Evolutionary conservation across 2,113 vertebrate species (phyloP).

Genomic region (Petromus typicus): DNA sequence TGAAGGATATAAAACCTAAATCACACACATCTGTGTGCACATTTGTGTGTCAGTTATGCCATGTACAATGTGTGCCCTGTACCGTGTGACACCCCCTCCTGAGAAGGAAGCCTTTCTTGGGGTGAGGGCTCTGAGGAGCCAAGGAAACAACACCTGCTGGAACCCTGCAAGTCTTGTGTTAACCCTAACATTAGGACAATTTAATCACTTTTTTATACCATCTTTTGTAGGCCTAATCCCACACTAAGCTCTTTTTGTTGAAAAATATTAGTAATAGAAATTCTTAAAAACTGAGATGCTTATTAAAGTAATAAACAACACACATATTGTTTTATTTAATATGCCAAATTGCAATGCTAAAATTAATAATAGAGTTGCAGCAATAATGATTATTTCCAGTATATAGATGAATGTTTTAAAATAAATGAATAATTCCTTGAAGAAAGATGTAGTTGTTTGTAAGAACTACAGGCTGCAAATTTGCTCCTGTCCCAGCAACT

Average conservation of each 20-base stretch:
- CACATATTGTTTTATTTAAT: not conserved
- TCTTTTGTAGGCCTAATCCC: not conserved
- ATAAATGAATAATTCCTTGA: not conserved
- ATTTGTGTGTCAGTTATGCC: not conserved
- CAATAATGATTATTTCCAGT: not conserved
- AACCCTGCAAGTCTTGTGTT: not conserved
- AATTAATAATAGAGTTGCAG: not conserved
- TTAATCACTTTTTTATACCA: not conserved
- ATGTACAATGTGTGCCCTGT: not conserved
- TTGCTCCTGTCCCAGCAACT: not conserved
- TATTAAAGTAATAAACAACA: not conserved
- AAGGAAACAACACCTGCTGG: not conserved
- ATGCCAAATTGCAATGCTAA: not conserved
- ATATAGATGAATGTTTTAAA: not conserved
- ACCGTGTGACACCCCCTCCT: not conserved
- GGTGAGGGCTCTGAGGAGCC: not conserved
- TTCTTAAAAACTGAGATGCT: conserved; percentile 24
- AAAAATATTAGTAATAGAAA: not conserved
- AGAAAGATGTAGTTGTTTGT: not conserved
- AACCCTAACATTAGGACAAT: not conserved
- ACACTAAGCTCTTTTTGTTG: not conserved
- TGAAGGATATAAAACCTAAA: not conserved
- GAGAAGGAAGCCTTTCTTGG: not conserved
- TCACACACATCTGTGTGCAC: not conserved
- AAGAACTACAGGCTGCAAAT: not conserved